Evolutionary conservation across 2,888 invertebrate genomes (phyloP), one percentile per base, ranked within the genome.

Genomic region (Argyresthia albistria): DNA sequence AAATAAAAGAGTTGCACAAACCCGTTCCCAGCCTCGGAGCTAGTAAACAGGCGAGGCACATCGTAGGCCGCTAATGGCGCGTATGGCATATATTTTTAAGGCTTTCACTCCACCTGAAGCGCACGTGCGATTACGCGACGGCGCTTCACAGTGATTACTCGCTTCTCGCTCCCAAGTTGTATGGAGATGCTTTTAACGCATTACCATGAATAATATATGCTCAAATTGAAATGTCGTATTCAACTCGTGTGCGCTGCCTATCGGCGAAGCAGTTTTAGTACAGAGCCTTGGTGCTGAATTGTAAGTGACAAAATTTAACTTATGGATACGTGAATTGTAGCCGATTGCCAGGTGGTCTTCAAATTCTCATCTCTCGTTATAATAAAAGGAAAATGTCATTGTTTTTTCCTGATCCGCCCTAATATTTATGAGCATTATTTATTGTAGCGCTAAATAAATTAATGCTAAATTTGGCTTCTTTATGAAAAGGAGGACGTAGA

Each of bases 201-300:
- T 84, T 87, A 86, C 82, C 83, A 79, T 87, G 86, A 84, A 86
- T 87, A 86, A 86, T 82, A 87, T 84, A 87, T 80, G 69, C 77
- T 75, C 77, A 84, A 84, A 87, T 86, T 87, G 87, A 86, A 84
- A 84, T 81, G 83, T 83, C 86, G 86, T 78, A 80, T 82, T 82
- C 81, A 73, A 70, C 78, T 79, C 42, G 16, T 42, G 12, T 11
- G 10, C 12, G 49, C 12, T 14, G 14, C 37, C 15, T 39, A 35
- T 37, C 10, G 51, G 10, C 50, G 50, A 15, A 25, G 4, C 42
- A 35, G 25, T 42, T 43, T 35, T 50, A 43, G 43, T 25, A 35
- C 43, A 43, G 43, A 42, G 11, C 42, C 16, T 7, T 16, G 11
- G 35, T 10, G 4, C 11, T 43, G 25, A 50, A 35, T 50, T 50